Percentiles rank a stretch among this genome's conserved stretches.
phyloP scores from a whole-genome alignment of 1,140 invertebrate species.

The Aphis gossypii region DNA sequence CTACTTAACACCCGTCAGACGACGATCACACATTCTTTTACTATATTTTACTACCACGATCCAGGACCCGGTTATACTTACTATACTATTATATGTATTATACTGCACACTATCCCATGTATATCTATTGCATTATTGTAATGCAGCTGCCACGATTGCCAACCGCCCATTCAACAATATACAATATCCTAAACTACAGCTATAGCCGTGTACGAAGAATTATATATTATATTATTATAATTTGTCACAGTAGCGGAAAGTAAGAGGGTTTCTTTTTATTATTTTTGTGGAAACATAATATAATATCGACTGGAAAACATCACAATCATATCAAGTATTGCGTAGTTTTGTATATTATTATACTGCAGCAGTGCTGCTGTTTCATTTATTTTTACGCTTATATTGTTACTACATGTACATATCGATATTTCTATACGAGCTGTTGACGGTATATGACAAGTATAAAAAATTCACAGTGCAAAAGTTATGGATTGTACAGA shows the following conservation, averaged over 20 bases:
- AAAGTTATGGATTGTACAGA: not conserved
- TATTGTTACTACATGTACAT: not conserved
- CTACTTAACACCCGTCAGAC: conserved; percentile 40
- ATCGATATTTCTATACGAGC: not conserved
- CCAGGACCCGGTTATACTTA: not conserved
- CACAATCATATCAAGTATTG: not conserved
- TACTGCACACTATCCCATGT: not conserved
- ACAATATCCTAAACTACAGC: not conserved
- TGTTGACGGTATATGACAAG: not conserved
- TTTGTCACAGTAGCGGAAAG: not conserved
- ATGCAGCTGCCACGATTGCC: not conserved
- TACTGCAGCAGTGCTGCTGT: not conserved
- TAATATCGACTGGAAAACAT: not conserved
- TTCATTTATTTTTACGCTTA: not conserved
- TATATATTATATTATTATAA: not conserved
- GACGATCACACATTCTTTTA: conserved; percentile 50
- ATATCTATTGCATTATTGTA: conserved; percentile 19
- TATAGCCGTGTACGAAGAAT: not conserved
- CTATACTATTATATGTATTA: not conserved
- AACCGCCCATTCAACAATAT: conserved; percentile 48
- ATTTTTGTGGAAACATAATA: not conserved
- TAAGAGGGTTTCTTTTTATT: not conserved
- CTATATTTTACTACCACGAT: conserved; percentile 49
- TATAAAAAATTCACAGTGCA: not conserved
- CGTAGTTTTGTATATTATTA: not conserved